phyloP scores from a whole-genome alignment of 2,888 invertebrate species.

The Tetanocera ferruginea region DNA sequence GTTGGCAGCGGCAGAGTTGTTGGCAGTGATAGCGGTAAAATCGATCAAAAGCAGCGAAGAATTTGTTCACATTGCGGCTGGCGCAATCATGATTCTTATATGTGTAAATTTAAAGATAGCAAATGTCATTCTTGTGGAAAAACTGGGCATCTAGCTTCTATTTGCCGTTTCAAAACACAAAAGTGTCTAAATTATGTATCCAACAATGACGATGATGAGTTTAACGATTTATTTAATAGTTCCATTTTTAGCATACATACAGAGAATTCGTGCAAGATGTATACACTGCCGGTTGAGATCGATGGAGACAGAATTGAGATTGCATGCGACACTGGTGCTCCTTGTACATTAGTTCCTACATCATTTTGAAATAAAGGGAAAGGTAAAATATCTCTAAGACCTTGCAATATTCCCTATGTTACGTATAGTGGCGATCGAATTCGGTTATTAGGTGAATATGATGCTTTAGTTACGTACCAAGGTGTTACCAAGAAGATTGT shows the following conservation, averaged over 20 bases:
- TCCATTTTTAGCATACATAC: conserved; percentile 29
- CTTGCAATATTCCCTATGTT: conserved; percentile 13
- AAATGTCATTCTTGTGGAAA: too few species aligned
- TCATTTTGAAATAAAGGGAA: conserved; percentile 8
- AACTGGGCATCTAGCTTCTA: conserved; percentile 30
- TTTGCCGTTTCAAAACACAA: conserved; percentile 5
- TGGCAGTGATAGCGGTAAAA: neutral
- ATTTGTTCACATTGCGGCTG: too few species aligned
- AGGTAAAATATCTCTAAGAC: conserved; percentile 1
- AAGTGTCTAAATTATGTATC: conserved; percentile 36
- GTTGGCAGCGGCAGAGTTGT: neutral
- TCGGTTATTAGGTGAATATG: neutral
- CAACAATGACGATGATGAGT: conserved; percentile 8
- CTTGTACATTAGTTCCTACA: conserved; percentile 3
- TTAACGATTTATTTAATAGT: conserved; percentile 22
- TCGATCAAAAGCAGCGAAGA: too few species aligned
- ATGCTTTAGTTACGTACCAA: neutral
- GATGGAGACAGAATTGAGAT: conserved; percentile 24
- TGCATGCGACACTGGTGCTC: too few species aligned
- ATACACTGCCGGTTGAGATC: conserved; percentile 28
- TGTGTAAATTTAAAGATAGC: too few species aligned
- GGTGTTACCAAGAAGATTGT: conserved; percentile 5
- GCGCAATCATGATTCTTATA: too few species aligned
- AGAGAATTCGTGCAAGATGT: conserved; percentile 17
- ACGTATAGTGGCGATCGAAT: conserved; percentile 26